Conservation (phyloP, 1,140 invertebrate genomes). For the Caerostris extrusa region DNA sequence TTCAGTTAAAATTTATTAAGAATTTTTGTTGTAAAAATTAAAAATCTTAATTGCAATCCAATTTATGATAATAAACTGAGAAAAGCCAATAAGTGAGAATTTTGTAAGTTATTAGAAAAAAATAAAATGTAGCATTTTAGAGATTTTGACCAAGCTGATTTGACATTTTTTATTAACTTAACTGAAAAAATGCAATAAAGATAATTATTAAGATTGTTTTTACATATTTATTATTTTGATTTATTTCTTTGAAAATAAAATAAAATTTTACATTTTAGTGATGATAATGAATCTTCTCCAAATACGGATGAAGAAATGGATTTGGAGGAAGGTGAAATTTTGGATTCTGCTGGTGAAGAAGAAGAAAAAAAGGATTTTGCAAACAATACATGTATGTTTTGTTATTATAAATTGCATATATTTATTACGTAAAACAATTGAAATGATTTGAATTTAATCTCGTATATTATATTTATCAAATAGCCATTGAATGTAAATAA, state of each 20-base stretch:
- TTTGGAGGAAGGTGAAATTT: constrained; percentile 80
- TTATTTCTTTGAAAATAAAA: not conserved
- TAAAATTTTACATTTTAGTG: constrained; percentile 28
- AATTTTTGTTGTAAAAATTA: no score
- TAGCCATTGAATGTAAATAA: no score
- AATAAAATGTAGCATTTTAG: no score
- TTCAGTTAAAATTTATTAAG: no score
- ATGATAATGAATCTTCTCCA: constrained; percentile 68
- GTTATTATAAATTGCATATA: no score
- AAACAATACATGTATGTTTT: constrained; percentile 34
- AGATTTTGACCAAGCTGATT: not conserved
- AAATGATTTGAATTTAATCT: no score
- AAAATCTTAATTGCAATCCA: no score
- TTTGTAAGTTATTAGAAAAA: no score
- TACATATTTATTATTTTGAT: not conserved
- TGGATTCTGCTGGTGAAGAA: constrained; percentile 80
- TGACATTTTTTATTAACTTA: not conserved
- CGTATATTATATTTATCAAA: no score
- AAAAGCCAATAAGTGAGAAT: no score
- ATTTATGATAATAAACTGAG: no score
- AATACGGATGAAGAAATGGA: constrained; percentile 77
- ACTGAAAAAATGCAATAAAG: not conserved
- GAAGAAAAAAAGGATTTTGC: constrained; percentile 78
- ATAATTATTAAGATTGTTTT: not conserved
- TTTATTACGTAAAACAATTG: no score